Evolutionary conservation across 2,797 vertebrate genomes (phyloP).

Genomic region (Chromobotia macracanthus): DNA sequence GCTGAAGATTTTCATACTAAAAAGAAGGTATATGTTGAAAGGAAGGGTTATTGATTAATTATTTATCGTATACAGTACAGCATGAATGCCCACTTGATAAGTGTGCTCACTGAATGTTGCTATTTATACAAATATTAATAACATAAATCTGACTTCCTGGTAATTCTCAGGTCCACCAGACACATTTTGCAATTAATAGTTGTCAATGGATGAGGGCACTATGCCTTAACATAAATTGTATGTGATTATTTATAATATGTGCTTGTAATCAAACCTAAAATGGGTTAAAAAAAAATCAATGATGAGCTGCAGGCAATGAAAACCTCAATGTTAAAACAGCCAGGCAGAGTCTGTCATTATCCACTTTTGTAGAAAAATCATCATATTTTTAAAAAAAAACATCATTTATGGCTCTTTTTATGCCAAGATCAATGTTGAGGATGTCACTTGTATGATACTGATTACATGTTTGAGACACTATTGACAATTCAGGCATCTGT

Average conservation of each 20-base stretch:
- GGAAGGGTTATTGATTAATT: slow-evolving; percentile 76
- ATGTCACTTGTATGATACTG: slow-evolving; percentile 1
- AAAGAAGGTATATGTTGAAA: slow-evolving; percentile 57
- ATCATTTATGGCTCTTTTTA: neutral
- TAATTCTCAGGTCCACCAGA: slow-evolving; percentile 50
- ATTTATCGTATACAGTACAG: slow-evolving; percentile 75
- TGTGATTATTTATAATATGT: slow-evolving; percentile 69
- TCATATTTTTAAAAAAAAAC: neutral
- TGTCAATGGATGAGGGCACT: slow-evolving; percentile 69
- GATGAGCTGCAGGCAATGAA: slow-evolving; percentile 16
- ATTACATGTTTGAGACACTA: slow-evolving; percentile 8
- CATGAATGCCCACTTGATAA: slow-evolving; percentile 76
- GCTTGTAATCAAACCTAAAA: slow-evolving; percentile 32
- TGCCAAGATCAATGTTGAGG: neutral
- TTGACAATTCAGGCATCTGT: slow-evolving; percentile 59
- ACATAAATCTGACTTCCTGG: slow-evolving; percentile 46
- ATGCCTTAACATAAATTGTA: slow-evolving; percentile 76
- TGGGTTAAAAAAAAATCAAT: slow-evolving; percentile 31
- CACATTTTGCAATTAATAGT: slow-evolving; percentile 78
- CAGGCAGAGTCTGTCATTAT: slow-evolving; percentile 16
- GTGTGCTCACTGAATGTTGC: slow-evolving; percentile 70
- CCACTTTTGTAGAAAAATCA: slow-evolving; percentile 13
- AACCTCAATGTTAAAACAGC: neutral
- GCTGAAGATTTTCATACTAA: slow-evolving; percentile 56
- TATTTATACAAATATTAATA: slow-evolving; percentile 76